A percentile compares a stretch with the other conserved stretches of the same genome.
Conservation (phyloP, 2,113 vertebrate genomes). For the Pygoscelis antarcticus region DNA sequence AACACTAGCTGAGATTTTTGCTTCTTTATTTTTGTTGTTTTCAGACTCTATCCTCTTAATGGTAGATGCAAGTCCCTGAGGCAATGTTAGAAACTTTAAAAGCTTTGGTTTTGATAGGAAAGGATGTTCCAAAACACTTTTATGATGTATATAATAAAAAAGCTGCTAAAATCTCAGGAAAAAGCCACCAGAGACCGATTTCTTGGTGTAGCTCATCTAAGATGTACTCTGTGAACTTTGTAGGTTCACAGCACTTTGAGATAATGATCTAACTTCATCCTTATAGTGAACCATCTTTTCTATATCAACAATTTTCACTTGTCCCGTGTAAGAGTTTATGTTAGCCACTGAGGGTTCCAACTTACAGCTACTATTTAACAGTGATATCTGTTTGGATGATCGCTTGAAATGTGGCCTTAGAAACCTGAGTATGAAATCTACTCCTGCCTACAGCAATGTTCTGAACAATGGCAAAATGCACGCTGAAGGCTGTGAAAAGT, state of each 20-base stretch:
- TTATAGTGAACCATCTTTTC: not conserved
- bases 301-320: not conserved
- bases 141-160: conserved; percentile 9
- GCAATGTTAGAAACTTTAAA: conserved; percentile 31
- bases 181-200: not conserved
- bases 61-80: not conserved
- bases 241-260: not conserved
- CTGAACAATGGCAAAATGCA: not conserved
- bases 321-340: not conserved
- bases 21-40: not conserved
- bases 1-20: not conserved
- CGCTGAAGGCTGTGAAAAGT: not conserved
- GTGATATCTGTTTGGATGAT: not conserved
- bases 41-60: not conserved
- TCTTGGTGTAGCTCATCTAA: not conserved
- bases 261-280: not conserved
- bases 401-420: not conserved
- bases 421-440: not conserved
- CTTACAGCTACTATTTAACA: not conserved
- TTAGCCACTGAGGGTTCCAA: not conserved
- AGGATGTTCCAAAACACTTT: conserved; percentile 26
- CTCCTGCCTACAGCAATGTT: not conserved
- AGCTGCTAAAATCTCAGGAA: conserved; percentile 1
- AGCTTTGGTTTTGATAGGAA: conserved; percentile 30
- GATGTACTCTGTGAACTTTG: not conserved